Evolutionary conservation across 2,888 invertebrate species (phyloP).

Genomic region (Napeogenes sylphis): DNA sequence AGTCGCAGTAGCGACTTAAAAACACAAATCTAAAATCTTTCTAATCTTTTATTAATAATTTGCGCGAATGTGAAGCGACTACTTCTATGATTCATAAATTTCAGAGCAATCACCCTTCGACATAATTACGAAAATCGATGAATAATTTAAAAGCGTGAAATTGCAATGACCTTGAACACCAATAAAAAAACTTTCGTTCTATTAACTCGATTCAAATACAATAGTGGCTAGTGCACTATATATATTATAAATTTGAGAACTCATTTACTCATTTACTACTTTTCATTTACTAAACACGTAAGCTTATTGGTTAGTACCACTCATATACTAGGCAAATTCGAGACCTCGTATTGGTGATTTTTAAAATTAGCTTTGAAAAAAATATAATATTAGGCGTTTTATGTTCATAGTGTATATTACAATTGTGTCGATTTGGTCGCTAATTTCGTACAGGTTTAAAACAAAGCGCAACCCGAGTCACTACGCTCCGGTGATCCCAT

Average conservation of each 20-base stretch:
- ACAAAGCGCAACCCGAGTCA: conserved; percentile 41
- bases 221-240: not conserved
- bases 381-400: not conserved
- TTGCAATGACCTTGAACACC: conserved; percentile 1
- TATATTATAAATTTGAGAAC: too few species aligned
- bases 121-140: not conserved
- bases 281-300: too few species aligned
- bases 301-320: too few species aligned
- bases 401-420: not conserved
- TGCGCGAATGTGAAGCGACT: too few species aligned
- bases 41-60: too few species aligned
- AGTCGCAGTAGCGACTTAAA: too few species aligned
- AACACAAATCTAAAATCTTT: too few species aligned
- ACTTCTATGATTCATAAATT: too few species aligned
- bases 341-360: too few species aligned
- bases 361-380: too few species aligned
- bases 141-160: conserved; percentile 1
- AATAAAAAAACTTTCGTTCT: not conserved
- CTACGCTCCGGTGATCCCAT: conserved; percentile 50
- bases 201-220: not conserved
- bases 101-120: not conserved
- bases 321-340: too few species aligned
- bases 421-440: not conserved
- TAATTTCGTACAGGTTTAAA: conserved; percentile 35
- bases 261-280: too few species aligned